Evolutionary conservation across 2,113 vertebrate species (phyloP), one percentile per base, ranked within the genome.

Genomic region (Abramis brama): DNA sequence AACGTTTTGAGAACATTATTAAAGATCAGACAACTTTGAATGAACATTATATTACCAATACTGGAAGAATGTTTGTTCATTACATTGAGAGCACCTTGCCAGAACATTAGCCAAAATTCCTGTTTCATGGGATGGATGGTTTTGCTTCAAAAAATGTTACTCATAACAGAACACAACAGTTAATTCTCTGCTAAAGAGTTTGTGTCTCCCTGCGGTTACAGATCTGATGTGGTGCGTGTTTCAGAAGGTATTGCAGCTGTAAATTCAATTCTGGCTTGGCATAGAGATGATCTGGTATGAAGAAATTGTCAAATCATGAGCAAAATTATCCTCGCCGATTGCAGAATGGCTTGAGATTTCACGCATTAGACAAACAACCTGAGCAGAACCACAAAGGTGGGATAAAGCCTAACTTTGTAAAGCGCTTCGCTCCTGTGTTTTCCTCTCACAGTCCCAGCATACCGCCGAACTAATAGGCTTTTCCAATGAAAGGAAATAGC

Each of bases 401-500:
- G 25, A 45, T 39, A 66, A 5, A 36, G 83, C 27, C 83, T 87
- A 85, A 90, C 85, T 91, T 83, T 78, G 84, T 78, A 52, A 84
- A 84, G 60, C 47, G 55, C 45, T 39, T 80, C 12, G 52, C 43
- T 43, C n/a, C 74, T 9, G 86, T 91, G 90, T 83, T 55, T 88
- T 89, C 82, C 74, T 74, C 79, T 82, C 86, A 79, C 76, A 86
- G 50, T 66, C n/a, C 76, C 64, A 52, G 73, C 59, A 79, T 80
- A 88, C 52, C 45, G 74, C 68, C 86, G 59, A 62, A 75, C 81
- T 86, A 88, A 90, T 87, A 85, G 79, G 90, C 85, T 91, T 90
- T 92, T 91, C 71, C 80, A 83, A 82, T 43, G n/a, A 60, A 91
- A 93, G 90, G 90, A 79, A 91, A 90, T 84, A 87, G 84, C 88